phyloP scores from a whole-genome alignment of 92 coral and sea anemone species.

The Actinostola sp. region DNA sequence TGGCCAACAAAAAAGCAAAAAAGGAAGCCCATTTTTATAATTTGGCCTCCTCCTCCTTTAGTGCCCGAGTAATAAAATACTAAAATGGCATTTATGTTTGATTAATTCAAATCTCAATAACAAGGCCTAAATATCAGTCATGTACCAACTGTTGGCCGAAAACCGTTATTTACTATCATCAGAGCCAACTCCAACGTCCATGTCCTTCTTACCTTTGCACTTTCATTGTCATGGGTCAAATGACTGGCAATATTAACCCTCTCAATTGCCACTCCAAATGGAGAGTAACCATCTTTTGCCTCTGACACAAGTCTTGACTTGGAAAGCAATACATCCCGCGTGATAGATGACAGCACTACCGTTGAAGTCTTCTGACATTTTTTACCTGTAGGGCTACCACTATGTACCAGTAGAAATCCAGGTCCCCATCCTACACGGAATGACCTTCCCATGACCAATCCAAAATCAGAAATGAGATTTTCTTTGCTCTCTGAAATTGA shows the following conservation, averaged over 20 bases:
- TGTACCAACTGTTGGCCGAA: too few relatives aligned
- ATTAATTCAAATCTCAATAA: too few relatives aligned
- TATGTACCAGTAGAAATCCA: slow-evolving; percentile 78
- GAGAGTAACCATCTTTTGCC: slow-evolving; percentile 31
- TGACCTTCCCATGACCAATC: slow-evolving; percentile 96
- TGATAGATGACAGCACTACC: slow-evolving; percentile 42
- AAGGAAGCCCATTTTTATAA: too few relatives aligned
- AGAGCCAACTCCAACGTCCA: not conserved
- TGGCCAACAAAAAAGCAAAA: too few relatives aligned
- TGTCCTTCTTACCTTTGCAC: slow-evolving; percentile 57
- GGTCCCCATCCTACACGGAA: slow-evolving; percentile 99
- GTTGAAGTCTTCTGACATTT: slow-evolving; percentile 37
- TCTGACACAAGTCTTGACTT: slow-evolving; percentile 58
- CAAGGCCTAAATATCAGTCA: too few relatives aligned
- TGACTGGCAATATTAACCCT: slow-evolving; percentile 65
- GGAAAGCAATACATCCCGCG: slow-evolving; percentile 63
- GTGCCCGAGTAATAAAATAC: too few relatives aligned
- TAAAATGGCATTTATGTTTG: too few relatives aligned
- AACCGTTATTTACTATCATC: not conserved
- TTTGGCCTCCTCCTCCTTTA: too few relatives aligned
- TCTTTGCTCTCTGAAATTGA: slow-evolving; percentile 77
- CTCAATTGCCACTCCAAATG: slow-evolving; percentile 76
- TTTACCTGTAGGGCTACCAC: slow-evolving; percentile 65
- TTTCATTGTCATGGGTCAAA: slow-evolving; percentile 39
- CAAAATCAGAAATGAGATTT: slow-evolving; percentile 80